phyloP scores from a whole-genome alignment of 2,797 vertebrate species.

The Spondyliosoma cantharus region DNA sequence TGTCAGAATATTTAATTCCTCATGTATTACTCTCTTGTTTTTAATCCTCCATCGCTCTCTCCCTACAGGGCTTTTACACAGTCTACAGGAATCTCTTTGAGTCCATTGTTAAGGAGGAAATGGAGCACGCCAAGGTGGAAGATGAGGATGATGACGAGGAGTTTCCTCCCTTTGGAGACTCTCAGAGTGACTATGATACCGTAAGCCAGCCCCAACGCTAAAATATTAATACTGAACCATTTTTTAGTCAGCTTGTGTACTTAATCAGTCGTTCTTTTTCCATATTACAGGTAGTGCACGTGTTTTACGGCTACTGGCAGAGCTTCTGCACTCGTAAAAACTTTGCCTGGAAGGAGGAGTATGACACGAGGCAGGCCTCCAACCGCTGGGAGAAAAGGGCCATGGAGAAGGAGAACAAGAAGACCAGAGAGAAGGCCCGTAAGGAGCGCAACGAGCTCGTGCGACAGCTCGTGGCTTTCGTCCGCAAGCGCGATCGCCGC shows the following conservation, averaged over 20 bases:
- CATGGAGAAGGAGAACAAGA: slow-evolving; percentile 99
- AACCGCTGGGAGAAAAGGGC: slow-evolving; percentile 98
- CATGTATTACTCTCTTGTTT: neutral
- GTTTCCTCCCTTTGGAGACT: slow-evolving; percentile 92
- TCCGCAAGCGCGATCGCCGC: slow-evolving; percentile 94
- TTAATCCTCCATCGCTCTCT: neutral
- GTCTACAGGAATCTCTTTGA: slow-evolving; percentile 94
- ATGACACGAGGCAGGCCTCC: slow-evolving; percentile 93
- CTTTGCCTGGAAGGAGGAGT: slow-evolving; percentile 98
- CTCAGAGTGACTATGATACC: slow-evolving; percentile 93
- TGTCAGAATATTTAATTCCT: slow-evolving; percentile 28
- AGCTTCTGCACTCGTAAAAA: slow-evolving; percentile 95
- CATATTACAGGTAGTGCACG: slow-evolving; percentile 89
- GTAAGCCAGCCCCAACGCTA: slow-evolving; percentile 77
- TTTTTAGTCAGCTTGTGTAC: neutral
- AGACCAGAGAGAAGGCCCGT: slow-evolving; percentile 91
- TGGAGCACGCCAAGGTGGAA: slow-evolving; percentile 86
- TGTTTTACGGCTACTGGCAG: slow-evolving; percentile 97
- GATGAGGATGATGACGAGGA: slow-evolving; percentile 82
- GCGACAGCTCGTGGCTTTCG: slow-evolving; percentile 92
- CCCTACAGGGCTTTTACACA: slow-evolving; percentile 90
- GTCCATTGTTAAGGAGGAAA: slow-evolving; percentile 91
- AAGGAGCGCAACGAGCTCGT: slow-evolving; percentile 94
- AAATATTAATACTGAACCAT: neutral
- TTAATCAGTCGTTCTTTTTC: slow-evolving; percentile 12